These are phyloP conservation scores for Theristicus caerulescens DNA, from an alignment of 2,113 vertebrate genomes.

Conservation along the genomic window DNA sequence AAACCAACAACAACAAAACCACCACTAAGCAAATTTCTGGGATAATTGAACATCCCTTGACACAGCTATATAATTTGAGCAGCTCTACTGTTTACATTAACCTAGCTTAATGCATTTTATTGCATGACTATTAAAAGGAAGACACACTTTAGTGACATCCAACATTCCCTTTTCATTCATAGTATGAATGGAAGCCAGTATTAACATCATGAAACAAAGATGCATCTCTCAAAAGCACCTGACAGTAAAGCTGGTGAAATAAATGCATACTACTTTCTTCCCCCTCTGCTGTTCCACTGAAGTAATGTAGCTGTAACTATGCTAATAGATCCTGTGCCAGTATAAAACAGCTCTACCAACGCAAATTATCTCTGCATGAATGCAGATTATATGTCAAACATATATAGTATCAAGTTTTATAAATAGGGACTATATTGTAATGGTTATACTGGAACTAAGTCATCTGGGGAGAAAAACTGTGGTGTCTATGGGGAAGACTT, in stretches of 20 bases:
- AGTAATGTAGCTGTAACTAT: background rate
- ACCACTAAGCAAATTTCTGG: background rate
- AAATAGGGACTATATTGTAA: conserved; percentile 1
- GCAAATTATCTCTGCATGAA: background rate
- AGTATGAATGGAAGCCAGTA: background rate
- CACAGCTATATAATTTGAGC: background rate
- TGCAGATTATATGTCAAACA: background rate
- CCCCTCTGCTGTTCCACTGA: background rate
- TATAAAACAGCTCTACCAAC: background rate
- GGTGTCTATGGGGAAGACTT: background rate
- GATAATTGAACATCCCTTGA: background rate
- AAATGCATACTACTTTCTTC: background rate
- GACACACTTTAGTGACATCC: background rate
- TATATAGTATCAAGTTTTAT: conserved; percentile 23
- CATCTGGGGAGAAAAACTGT: background rate
- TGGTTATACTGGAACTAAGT: conserved; percentile 15
- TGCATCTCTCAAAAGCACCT: background rate
- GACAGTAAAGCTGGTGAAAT: background rate
- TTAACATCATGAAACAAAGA: background rate
- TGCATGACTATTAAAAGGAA: background rate
- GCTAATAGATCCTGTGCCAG: background rate
- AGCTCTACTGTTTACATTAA: background rate
- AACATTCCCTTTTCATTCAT: background rate
- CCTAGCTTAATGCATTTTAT: background rate
- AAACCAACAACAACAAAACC: background rate